Evolutionary conservation across 2,113 vertebrate genomes (phyloP), one percentile per base, ranked within the genome.

Genomic region (Elachura formosa): DNA sequence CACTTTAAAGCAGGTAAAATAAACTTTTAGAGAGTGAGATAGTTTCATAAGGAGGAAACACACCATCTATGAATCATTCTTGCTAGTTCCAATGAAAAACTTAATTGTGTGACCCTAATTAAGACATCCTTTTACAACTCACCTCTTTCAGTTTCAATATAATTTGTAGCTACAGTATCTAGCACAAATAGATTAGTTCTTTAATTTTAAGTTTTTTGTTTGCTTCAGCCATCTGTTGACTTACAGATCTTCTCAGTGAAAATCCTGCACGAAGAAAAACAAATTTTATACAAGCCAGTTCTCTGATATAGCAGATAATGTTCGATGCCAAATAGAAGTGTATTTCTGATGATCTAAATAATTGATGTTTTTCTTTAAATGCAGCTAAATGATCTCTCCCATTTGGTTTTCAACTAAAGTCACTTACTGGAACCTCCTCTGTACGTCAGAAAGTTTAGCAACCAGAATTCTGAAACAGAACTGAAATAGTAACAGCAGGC

Each of bases 401-500:
- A 48, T 90, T 75, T 90, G 64, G 82, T 84, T 91, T 90, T 55
- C n/a, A 91, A 92, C 71, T 21, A 63, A 69, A 88, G 74, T 61
- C 86, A 92, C 87, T 93, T 90, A 96, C 91, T 85, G 93, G 71
- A 94, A 96, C 23, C 74, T 94, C 73, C 76, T 94, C 63, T 90
- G 76, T 43, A 93, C 54, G 80, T 94, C 88, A 93, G 62, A 87
- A 96, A 84, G 74, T 95, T 96, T 90, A 93, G 79, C 86, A 94
- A 89, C 36, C 36, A 74, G 51, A 90, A 93, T 94, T 95, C 59
- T 92, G 34, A 93, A 78, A 94, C 66, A 96, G 62, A 97, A 96
- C 86, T 89, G 88, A 91, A 96, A 92, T 77, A 93, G 92, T 43
- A 95, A 58, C 59, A 76, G 17, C 40, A 79, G 54, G 48, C 49